Evolutionary conservation across 2,113 vertebrate species (phyloP), one percentile per base, ranked within the genome.

Genomic region (Alexandromys fortis): DNA sequence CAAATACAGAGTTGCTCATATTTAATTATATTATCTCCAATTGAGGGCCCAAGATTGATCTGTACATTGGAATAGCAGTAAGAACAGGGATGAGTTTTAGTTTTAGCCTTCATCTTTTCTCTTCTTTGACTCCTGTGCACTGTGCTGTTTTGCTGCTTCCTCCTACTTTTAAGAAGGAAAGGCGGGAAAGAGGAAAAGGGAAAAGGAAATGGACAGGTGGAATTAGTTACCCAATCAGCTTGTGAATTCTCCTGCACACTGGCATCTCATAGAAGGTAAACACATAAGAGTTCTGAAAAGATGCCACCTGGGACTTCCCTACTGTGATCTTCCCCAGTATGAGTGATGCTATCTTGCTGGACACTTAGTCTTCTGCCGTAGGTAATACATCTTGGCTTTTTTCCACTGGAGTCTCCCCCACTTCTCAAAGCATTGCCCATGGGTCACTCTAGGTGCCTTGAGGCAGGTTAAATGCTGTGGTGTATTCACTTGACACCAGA

Each of bases 1-100:
- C 12, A 45, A 42, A 73, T 86, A 88, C 17, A 90, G 47, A 38
- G 75, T 63, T 91, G 81, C 73, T 89, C n/a, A 24, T 89, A n/a
- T 13, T 79, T 81, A 90, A 5, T 85, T 92, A 24, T 42, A 73
- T 22, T 24, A 47, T 85, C 9, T 2, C 28, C 7, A 67, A 52
- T 82, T 72, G 73, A 38, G 45, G 33, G 8, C 21, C 21, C 76
- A 45, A 10, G 14, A 45, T 73, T 82, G 61, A 28, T 38, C 22
- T 61, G 6, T 24, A 6, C 19, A 12, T 19, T 82, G n/a, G 38
- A 45, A 4, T 5, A 42, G 58, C 17, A 63, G 30, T 22, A 61
- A 81, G 30, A 17, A 12, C 17, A 26, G 19, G 6, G 3, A 2
- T 63, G 28, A 7, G 3, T 38, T 61, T 2, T 7, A 38, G 8